Conservation (phyloP, 2,113 vertebrate species). For the Tachycineta bicolor region DNA sequence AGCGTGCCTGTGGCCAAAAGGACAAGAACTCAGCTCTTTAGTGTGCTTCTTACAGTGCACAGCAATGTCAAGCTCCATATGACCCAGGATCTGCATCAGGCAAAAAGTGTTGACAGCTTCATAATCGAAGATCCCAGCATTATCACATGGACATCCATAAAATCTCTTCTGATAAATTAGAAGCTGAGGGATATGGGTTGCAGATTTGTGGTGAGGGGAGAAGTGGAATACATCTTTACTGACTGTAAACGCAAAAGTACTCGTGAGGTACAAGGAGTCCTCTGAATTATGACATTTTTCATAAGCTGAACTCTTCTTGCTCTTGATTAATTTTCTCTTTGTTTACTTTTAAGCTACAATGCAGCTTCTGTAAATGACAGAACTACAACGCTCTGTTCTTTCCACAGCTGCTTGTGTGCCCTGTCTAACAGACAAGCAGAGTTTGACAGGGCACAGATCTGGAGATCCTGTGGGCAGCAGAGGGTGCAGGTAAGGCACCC, state of each 20-base stretch:
- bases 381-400: background rate
- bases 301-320: background rate
- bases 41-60: background rate
- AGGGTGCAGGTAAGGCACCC: background rate
- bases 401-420: background rate
- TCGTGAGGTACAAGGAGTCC: background rate
- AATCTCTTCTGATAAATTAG: background rate
- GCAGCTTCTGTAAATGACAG: background rate
- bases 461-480: background rate
- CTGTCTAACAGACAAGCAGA: background rate
- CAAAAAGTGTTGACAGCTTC: background rate
- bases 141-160: background rate
- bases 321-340: background rate
- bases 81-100: background rate
- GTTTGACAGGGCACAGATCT: background rate
- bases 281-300: background rate
- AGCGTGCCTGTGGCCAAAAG: background rate
- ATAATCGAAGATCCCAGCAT: background rate
- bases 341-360: background rate
- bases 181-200: background rate
- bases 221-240: background rate
- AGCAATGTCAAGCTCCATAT: background rate
- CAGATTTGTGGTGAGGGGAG: background rate
- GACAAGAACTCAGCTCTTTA: background rate
- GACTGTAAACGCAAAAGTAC: background rate